These are phyloP conservation scores for Acheta domesticus DNA, from an alignment of 2,888 invertebrate genomes.

Conservation along the genomic window DNA sequence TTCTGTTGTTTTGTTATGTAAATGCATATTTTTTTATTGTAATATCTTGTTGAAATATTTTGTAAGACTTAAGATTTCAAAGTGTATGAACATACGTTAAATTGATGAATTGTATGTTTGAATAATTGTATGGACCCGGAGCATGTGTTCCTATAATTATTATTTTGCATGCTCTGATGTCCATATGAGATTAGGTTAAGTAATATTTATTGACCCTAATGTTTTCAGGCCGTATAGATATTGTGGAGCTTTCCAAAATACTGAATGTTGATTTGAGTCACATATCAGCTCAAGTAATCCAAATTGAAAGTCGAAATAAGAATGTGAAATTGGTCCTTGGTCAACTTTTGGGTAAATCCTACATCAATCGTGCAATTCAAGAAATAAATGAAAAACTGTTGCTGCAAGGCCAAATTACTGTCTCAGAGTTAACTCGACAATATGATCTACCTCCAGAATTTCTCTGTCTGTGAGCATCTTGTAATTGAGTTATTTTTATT, in stretches of 20 bases:
- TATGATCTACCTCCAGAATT: constrained; percentile 92
- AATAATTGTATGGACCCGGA: background rate
- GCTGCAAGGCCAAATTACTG: constrained; percentile 78
- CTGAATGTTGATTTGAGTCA: constrained; percentile 86
- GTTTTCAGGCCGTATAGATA: constrained; percentile 70
- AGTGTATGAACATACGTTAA: background rate
- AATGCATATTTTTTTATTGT: too few relatives aligned
- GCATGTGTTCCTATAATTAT: background rate
- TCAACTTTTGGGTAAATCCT: constrained; percentile 82
- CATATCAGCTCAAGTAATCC: constrained; percentile 63
- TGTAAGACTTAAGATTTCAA: too few relatives aligned
- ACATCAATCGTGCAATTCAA: constrained; percentile 75
- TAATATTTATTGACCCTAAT: too few relatives aligned
- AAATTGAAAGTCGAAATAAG: constrained; percentile 69
- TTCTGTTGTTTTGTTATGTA: too few relatives aligned
- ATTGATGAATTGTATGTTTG: background rate
- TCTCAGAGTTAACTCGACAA: constrained; percentile 80
- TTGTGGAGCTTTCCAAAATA: constrained; percentile 82
- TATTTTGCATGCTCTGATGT: too few relatives aligned
- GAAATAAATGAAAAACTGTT: constrained; percentile 91
- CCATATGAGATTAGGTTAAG: too few relatives aligned
- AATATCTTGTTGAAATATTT: too few relatives aligned
- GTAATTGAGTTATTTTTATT: background rate
- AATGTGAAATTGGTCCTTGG: constrained; percentile 78
- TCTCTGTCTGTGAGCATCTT: constrained; percentile 56